These are phyloP conservation scores for Trematomus loennbergii DNA, from an alignment of 2,113 vertebrate genomes.

Conservation along the genomic window DNA sequence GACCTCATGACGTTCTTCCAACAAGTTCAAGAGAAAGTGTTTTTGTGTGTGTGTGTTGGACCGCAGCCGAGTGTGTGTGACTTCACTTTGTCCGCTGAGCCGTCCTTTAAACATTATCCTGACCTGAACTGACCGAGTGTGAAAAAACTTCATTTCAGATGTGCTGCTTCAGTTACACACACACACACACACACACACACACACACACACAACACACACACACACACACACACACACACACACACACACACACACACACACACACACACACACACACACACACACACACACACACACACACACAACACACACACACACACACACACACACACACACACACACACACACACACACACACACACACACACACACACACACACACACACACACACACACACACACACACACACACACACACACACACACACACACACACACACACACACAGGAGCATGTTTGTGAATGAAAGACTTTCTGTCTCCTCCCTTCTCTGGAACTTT, in stretches of 20 bases:
- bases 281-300: too few relatives aligned
- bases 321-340: too few relatives aligned
- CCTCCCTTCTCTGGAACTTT: conserved; percentile 44
- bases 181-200: too few relatives aligned
- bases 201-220: too few relatives aligned
- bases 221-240: too few relatives aligned
- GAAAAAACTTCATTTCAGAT: neutral
- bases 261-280: too few relatives aligned
- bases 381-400: conserved; percentile 4
- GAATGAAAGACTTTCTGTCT: conserved; percentile 59
- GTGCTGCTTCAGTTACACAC: neutral
- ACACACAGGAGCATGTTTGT: conserved; percentile 47
- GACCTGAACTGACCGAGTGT: conserved; percentile 13
- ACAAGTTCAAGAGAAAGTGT: too few relatives aligned
- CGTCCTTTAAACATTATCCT: neutral
- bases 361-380: neutral
- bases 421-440: conserved; percentile 15
- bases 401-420: too few relatives aligned
- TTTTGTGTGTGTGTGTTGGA: too few relatives aligned
- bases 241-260: neutral
- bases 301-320: too few relatives aligned
- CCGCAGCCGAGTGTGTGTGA: neutral
- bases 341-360: too few relatives aligned
- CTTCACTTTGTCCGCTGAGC: neutral
- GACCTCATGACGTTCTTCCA: too few relatives aligned